Conservation (phyloP, 2,113 vertebrate species). For the Microtus richardsoni region DNA sequence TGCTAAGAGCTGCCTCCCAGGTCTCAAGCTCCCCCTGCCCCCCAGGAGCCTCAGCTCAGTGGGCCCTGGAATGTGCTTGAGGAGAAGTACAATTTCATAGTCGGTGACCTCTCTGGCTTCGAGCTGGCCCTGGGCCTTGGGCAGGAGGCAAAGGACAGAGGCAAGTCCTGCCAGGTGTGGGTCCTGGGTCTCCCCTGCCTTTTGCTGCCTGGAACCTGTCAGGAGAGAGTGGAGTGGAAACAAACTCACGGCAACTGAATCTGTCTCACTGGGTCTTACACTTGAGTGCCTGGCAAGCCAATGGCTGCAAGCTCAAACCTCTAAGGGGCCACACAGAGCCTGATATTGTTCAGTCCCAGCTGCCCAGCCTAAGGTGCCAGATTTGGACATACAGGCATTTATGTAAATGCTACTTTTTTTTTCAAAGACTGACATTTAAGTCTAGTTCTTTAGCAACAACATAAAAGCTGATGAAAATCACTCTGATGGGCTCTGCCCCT, state of each 20-base stretch:
- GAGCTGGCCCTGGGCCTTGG: neutral
- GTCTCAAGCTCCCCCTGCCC: neutral
- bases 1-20: neutral
- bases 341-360: neutral
- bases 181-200: neutral
- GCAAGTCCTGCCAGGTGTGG: neutral
- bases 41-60: neutral
- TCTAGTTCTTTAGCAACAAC: neutral
- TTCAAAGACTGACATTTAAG: neutral
- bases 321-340: neutral
- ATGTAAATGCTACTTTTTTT: neutral
- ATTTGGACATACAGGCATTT: neutral
- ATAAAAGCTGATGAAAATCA: neutral
- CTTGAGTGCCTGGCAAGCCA: neutral
- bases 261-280: neutral
- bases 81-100: neutral
- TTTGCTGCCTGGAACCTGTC: neutral
- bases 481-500: neutral
- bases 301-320: neutral
- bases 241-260: neutral
- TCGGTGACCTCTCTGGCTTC: neutral
- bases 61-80: neutral
- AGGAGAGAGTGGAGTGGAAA: neutral
- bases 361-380: rapidly evolving
- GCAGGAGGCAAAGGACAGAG: neutral